These are phyloP conservation scores for Drosophila lacicola DNA, from an alignment of 2,888 invertebrate species.

Conservation along the genomic window DNA sequence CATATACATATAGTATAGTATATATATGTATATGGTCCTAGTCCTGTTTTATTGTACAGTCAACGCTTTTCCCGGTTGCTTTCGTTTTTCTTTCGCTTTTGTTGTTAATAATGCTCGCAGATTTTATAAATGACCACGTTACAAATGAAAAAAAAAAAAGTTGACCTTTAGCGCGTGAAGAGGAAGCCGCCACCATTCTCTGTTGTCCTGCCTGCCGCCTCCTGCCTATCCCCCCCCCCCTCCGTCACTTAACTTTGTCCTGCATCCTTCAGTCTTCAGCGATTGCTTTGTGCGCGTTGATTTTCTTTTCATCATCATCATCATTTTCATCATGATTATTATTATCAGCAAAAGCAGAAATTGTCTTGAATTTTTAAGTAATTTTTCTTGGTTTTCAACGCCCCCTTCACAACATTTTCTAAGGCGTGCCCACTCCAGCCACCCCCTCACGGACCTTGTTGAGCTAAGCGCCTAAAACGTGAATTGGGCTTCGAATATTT, in stretches of 20 bases:
- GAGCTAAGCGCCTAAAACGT: constrained; percentile 19
- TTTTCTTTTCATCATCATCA: constrained; percentile 64
- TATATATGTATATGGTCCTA: constrained; percentile 17
- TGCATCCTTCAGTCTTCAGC: constrained; percentile 18
- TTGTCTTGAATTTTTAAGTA: constrained; percentile 76
- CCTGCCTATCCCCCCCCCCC: not conserved
- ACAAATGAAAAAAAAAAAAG: constrained; percentile 61
- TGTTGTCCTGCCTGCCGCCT: not conserved
- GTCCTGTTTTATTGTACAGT: constrained; percentile 46
- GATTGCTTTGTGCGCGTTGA: constrained; percentile 64
- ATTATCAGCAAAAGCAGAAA: constrained; percentile 39
- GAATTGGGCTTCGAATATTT: constrained; percentile 25
- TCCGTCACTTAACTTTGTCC: constrained; percentile 8
- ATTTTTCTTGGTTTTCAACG: constrained; percentile 57
- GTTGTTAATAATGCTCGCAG: constrained; percentile 74
- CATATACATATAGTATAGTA: constrained; percentile 5
- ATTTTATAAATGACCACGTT: constrained; percentile 80
- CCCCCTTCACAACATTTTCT: constrained; percentile 37
- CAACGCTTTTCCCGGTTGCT: constrained; percentile 18
- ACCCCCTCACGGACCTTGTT: not conserved
- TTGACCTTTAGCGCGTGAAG: constrained; percentile 74
- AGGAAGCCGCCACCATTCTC: constrained; percentile 33
- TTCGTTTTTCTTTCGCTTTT: constrained; percentile 48
- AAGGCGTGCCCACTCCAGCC: not conserved
- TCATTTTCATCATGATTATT: constrained; percentile 22